phyloP scores from a whole-genome alignment of 37 sponge, comb jelly and placozoan species.

The Agelas oroides region DNA sequence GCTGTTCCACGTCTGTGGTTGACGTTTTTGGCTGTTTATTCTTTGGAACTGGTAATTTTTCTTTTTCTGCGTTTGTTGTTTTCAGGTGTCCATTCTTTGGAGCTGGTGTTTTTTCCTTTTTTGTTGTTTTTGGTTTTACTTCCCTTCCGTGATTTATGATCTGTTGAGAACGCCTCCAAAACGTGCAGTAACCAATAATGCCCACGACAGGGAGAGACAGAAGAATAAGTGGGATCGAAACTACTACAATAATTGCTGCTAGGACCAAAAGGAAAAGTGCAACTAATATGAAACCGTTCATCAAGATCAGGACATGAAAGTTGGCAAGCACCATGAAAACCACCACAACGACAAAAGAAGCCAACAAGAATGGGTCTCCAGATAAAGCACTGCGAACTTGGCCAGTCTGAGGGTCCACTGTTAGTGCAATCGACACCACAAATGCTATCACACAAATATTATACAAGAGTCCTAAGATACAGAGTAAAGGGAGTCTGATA shows the following conservation, averaged over 20 bases:
- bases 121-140: too few relatives aligned
- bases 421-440: slow-evolving; percentile 16
- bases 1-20: too few relatives aligned
- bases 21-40: too few relatives aligned
- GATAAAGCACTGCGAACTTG: neutral
- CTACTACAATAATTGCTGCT: neutral
- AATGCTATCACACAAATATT: slow-evolving; percentile 18
- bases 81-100: too few relatives aligned
- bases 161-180: too few relatives aligned
- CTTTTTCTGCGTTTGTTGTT: too few relatives aligned
- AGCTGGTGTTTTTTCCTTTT: too few relatives aligned
- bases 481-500: slow-evolving; percentile 16
- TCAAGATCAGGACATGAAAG: slow-evolving; percentile 25
- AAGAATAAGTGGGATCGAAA: neutral
- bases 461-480: slow-evolving; percentile 11
- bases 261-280: neutral
- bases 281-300: neutral
- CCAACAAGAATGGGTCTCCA: neutral
- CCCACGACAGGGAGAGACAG: neutral
- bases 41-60: too few relatives aligned
- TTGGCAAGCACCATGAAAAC: slow-evolving; percentile 15
- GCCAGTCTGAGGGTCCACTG: neutral
- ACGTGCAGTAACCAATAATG: too few relatives aligned
- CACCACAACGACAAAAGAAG: slow-evolving; percentile 4
- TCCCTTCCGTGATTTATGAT: too few relatives aligned